Base-by-base conservation (phyloP, 2,888 invertebrate species). In the Protonemura montana region DNA sequence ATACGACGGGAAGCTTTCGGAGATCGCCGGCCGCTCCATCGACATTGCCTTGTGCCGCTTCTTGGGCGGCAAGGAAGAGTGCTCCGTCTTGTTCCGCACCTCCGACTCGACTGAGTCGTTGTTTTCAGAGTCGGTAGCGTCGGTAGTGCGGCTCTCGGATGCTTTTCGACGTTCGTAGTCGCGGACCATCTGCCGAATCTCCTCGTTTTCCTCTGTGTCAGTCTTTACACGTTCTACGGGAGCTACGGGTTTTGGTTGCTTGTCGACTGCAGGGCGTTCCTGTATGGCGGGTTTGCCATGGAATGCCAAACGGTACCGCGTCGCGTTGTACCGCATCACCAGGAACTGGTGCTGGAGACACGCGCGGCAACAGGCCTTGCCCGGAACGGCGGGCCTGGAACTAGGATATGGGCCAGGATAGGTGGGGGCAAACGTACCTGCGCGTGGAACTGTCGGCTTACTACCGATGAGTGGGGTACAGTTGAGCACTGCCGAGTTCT, bases 1-100 rank as follows among this genome's bases (percentile, higher is more conserved):
- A 89, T 91, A 91, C 87, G 91, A 91, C n/a, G 87, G 87, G 76
- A 87, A 86, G 76, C 86, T 82, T 29, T 87, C 87, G 16, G 81
- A 29, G 26, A 26, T 28, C 7, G 78, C 2, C 78, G 28, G 7
- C 27, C n/a, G 10, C 28, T 26, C 27, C 78, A 78, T 13, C 5
- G 78, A 26, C 26, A 78, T 78, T 0, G 26, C 26, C 42, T 84
- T 84, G 76, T 76, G 84, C 27, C 84, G 84, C 29, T 84, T 84
- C 84, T 84, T 84, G 21, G 84, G 84, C 27, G 84, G 84, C 30
- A 84, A 25, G 2, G 84, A 59, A 0, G 76, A 84, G n/a, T 59
- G 59, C 16, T 84, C 25, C 84, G 30, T 1, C 27, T 83, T 41
- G 5, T 21, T 13, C 0, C 42, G 29, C 6, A 16, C 3, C 10